These are phyloP conservation scores for Cyanoderma ruficeps DNA, from an alignment of 2,113 vertebrate genomes.

Conservation along the genomic window DNA sequence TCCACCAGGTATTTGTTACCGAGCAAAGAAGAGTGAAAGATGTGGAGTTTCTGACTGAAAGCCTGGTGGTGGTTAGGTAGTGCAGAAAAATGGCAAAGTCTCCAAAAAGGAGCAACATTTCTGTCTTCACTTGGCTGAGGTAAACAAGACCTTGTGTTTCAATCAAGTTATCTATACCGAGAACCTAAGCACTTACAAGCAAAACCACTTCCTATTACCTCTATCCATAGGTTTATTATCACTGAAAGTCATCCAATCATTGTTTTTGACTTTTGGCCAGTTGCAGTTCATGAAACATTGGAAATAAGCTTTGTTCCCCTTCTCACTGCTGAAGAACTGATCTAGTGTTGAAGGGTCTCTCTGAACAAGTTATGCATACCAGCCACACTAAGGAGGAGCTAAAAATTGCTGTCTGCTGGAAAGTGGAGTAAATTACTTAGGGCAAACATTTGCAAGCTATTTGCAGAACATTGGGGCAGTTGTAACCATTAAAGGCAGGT, in stretches of 20 bases:
- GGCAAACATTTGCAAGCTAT: neutral
- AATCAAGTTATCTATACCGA: neutral
- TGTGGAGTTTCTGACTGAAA: neutral
- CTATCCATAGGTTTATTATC: neutral
- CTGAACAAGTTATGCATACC: neutral
- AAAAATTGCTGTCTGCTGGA: neutral
- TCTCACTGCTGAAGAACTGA: neutral
- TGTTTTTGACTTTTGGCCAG: neutral
- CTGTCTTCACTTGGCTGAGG: neutral
- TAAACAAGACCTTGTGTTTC: neutral
- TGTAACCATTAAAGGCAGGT: neutral
- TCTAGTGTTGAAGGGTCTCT: neutral
- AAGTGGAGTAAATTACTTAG: neutral
- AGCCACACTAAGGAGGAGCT: neutral
- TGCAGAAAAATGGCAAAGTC: neutral
- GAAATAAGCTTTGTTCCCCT: neutral
- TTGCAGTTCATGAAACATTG: neutral
- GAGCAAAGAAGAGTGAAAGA: neutral
- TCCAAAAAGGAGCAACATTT: neutral
- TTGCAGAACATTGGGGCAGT: neutral
- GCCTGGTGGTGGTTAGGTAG: rapidly evolving
- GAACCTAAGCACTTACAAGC: neutral
- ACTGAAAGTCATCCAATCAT: neutral
- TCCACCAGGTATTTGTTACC: neutral
- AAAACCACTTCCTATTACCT: neutral